Conservation (phyloP, 2,888 invertebrate species). For the Eristalinus aeneus region DNA sequence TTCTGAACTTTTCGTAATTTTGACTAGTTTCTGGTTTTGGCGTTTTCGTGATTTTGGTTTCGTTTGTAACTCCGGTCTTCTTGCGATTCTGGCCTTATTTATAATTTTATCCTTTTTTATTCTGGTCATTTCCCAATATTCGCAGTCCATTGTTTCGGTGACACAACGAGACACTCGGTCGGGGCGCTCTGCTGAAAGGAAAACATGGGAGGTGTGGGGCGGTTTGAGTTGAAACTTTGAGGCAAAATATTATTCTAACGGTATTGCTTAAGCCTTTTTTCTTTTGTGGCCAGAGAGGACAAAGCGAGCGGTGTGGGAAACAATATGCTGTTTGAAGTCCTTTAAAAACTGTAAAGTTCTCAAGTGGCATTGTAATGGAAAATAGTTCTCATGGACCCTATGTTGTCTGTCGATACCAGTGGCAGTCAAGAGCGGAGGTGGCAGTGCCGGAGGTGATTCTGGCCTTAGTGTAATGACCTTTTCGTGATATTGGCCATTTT, state of each 20-base stretch:
- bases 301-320: constrained; percentile 10
- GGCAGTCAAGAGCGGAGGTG: background rate
- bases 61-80: too few relatives aligned
- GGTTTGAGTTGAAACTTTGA: constrained; percentile 14
- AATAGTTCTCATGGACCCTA: background rate
- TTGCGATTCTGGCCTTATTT: too few relatives aligned
- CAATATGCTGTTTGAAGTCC: constrained; percentile 45
- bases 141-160: constrained; percentile 44
- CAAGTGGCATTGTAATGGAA: background rate
- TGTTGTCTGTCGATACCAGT: background rate
- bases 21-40: too few relatives aligned
- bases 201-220: constrained; percentile 24
- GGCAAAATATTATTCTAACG: constrained; percentile 51
- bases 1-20: too few relatives aligned
- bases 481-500: too few relatives aligned
- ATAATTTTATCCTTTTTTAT: too few relatives aligned
- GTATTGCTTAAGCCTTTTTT: constrained; percentile 19
- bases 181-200: constrained; percentile 32
- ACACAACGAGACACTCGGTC: background rate
- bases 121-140: too few relatives aligned
- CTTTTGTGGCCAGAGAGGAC: background rate
- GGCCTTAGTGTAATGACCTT: too few relatives aligned
- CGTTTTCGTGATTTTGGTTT: too few relatives aligned
- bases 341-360: background rate
- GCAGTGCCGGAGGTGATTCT: too few relatives aligned